Base-by-base conservation (phyloP, 2,113 vertebrate species). In the Vulpes ferrilata region DNA sequence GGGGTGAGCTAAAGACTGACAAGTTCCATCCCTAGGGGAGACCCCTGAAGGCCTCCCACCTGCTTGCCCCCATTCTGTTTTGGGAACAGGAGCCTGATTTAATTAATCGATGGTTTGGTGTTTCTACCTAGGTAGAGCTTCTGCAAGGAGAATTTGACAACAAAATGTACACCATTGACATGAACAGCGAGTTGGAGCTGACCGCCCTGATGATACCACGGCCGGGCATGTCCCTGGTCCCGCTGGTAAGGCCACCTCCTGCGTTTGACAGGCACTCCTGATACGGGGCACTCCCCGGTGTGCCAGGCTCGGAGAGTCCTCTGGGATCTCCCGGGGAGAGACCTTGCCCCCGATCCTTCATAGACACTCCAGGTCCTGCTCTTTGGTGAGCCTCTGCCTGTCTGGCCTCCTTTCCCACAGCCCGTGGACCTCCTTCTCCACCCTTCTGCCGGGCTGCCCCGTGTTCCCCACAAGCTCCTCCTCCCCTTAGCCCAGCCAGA, bases 121-220 rank as follows among this genome's bases (percentile, higher is more conserved):
- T 78, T 71, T 86, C 62, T 84, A 10, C 51, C 17, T 12, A 98
- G 97, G n/a, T 96, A 3, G 95, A 98, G 10, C 1, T 96, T 57
- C 92, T 98, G 27, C 22, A 81, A 0, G 96, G 97, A n/a, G 1
- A 20, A 0, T 95, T 96, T 13, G 4, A 27, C 5, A 23, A 85
- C 3, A 9, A 12, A 1, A n/a, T 98, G 71, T 94, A 73, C 6
- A 82, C 20, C n/a, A 93, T 98, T 2, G 98, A 98, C 1, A 97
- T 98, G 98, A 95, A 97, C 81, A 95, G 94, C 55, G 0, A 78
- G 2, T 16, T 98, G 83, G 2, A 79, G 0, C 3, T 98, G 59
- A 22, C 23, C 0, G 97, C 92, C 23, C 1, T 11, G 1, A 10
- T 98, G 16, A 55, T 97, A 1, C 60, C 97, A 0, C 88, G 53